Conservation (phyloP, 2,888 invertebrate species). For the Heliconius sara region DNA sequence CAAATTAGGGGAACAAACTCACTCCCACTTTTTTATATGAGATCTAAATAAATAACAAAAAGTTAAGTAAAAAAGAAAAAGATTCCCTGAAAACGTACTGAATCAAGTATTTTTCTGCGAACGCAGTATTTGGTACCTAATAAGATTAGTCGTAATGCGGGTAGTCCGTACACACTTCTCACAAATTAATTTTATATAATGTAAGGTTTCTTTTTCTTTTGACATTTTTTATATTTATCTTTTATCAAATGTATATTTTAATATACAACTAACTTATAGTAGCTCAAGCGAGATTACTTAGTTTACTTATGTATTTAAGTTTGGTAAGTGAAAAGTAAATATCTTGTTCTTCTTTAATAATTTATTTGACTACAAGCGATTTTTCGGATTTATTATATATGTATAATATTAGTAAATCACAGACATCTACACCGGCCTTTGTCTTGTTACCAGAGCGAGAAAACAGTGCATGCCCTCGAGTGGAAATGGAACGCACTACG, state of each 20-base stretch:
- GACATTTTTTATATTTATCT: background rate
- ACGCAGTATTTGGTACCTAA: constrained; percentile 4
- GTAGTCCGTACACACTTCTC: constrained; percentile 22
- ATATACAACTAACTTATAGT: background rate
- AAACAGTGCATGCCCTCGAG: no score
- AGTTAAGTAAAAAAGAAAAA: background rate
- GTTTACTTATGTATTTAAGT: background rate
- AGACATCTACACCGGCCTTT: no score
- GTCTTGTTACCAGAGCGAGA: no score
- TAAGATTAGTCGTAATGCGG: constrained; percentile 35
- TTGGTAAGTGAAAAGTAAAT: no score
- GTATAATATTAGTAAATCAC: no score
- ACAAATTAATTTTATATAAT: constrained; percentile 8
- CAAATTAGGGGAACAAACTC: background rate
- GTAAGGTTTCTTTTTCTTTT: constrained; percentile 22
- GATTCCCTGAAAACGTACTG: background rate
- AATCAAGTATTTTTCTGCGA: background rate
- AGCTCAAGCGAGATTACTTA: background rate
- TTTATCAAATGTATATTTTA: background rate
- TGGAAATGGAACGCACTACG: no score
- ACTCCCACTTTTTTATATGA: background rate
- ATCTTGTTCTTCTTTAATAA: no score
- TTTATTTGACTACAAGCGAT: no score
- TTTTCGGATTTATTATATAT: no score
- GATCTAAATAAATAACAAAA: no score